Evolutionary conservation across 2,888 invertebrate genomes (phyloP).

Genomic region (Crepidodera aurea): DNA sequence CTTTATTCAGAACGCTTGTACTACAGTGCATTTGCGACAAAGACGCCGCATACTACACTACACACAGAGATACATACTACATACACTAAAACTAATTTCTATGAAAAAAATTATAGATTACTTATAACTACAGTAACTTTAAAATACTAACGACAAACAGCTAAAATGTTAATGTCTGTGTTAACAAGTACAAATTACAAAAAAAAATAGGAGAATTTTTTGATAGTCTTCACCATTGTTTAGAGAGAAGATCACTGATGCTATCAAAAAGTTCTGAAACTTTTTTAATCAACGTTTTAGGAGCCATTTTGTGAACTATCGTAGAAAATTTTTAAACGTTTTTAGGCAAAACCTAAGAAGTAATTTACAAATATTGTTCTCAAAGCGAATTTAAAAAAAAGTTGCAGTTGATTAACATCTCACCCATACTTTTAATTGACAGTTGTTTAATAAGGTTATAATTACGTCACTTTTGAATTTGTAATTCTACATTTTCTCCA

Average conservation of each 20-base stretch:
- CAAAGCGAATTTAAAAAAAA: too few relatives aligned
- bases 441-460: too few relatives aligned
- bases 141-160: conserved; percentile 60
- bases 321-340: neutral
- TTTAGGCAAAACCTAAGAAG: neutral
- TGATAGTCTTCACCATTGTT: conserved; percentile 8
- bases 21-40: conserved; percentile 63
- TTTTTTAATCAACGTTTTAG: conserved; percentile 17
- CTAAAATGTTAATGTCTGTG: conserved; percentile 57
- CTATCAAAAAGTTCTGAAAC: conserved; percentile 17
- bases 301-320: conserved; percentile 7
- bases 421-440: too few relatives aligned
- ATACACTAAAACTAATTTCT: conserved; percentile 57
- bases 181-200: conserved; percentile 43
- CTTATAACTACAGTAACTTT: conserved; percentile 60
- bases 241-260: neutral
- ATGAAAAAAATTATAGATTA: conserved; percentile 59
- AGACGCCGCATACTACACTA: conserved; percentile 59
- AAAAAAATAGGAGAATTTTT: conserved; percentile 25
- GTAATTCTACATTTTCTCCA: too few relatives aligned
- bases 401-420: too few relatives aligned
- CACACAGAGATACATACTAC: conserved; percentile 62
- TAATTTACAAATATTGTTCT: too few relatives aligned
- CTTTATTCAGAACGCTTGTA: conserved; percentile 66
- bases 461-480: too few relatives aligned